phyloP scores from a whole-genome alignment of 2,113 vertebrate species.

The Psettodes erumei region DNA sequence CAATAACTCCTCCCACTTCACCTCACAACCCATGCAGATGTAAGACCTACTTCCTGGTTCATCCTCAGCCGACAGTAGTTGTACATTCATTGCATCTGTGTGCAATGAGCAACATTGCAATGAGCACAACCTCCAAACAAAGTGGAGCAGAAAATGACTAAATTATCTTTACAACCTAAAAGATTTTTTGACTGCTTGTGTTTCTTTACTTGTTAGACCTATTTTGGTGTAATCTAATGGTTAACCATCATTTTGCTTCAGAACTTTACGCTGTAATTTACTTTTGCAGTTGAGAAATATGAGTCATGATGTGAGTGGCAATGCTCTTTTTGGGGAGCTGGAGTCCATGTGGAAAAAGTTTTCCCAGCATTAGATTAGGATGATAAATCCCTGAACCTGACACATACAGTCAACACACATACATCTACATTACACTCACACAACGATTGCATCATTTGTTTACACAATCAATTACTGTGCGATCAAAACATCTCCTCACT shows the following conservation, averaged over 20 bases:
- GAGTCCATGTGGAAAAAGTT: neutral
- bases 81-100: neutral
- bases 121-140: neutral
- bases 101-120: neutral
- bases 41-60: neutral
- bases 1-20: too few relatives aligned
- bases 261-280: neutral
- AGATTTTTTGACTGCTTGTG: neutral
- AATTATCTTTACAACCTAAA: neutral
- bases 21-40: neutral
- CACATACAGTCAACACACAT: neutral
- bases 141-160: neutral
- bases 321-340: neutral
- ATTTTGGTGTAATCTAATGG: neutral
- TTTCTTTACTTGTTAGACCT: neutral
- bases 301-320: neutral
- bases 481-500: slow-evolving; percentile 27
- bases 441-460: slow-evolving; percentile 19
- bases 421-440: slow-evolving; percentile 15
- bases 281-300: slow-evolving; percentile 3
- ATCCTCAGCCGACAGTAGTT: neutral
- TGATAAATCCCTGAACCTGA: slow-evolving; percentile 15
- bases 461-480: slow-evolving; percentile 33
- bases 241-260: neutral
- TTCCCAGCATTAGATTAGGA: slow-evolving; percentile 2